Evolutionary conservation across 1,140 invertebrate species (phyloP).

Genomic region (Calycopis cecrops): DNA sequence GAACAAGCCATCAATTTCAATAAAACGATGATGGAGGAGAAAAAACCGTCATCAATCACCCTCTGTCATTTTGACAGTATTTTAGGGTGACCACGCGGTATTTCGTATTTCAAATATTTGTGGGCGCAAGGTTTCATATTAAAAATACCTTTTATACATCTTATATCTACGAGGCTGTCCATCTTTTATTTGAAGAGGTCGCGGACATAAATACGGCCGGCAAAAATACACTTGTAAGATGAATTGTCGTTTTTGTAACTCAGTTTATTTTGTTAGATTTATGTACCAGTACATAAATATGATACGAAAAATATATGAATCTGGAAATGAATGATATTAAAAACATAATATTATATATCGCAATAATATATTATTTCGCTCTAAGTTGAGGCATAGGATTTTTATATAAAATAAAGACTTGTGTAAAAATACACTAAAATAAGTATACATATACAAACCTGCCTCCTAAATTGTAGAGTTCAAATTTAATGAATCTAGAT

Average conservation of each 20-base stretch:
- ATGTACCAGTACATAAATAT: too few relatives aligned
- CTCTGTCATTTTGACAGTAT: slow-evolving; percentile 44
- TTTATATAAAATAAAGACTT: too few relatives aligned
- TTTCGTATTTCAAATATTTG: slow-evolving; percentile 31
- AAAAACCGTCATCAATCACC: slow-evolving; percentile 60
- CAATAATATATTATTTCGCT: too few relatives aligned
- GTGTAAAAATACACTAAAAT: too few relatives aligned
- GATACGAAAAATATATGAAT: too few relatives aligned
- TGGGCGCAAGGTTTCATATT: slow-evolving; percentile 20
- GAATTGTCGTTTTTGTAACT: background rate
- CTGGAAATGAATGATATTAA: too few relatives aligned
- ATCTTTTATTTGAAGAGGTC: slow-evolving; percentile 8
- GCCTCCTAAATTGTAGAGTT: too few relatives aligned
- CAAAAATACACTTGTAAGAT: slow-evolving; percentile 1
- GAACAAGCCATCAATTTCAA: slow-evolving; percentile 65
- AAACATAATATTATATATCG: too few relatives aligned
- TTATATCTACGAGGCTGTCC: slow-evolving; percentile 9
- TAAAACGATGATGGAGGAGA: slow-evolving; percentile 60
- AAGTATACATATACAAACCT: too few relatives aligned
- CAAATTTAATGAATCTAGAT: too few relatives aligned
- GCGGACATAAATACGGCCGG: background rate
- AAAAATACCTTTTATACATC: slow-evolving; percentile 23
- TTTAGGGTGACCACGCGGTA: slow-evolving; percentile 38
- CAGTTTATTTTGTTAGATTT: too few relatives aligned
- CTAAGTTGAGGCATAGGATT: too few relatives aligned